phyloP scores from a whole-genome alignment of 2,113 vertebrate species.

The Callithrix jacchus region DNA sequence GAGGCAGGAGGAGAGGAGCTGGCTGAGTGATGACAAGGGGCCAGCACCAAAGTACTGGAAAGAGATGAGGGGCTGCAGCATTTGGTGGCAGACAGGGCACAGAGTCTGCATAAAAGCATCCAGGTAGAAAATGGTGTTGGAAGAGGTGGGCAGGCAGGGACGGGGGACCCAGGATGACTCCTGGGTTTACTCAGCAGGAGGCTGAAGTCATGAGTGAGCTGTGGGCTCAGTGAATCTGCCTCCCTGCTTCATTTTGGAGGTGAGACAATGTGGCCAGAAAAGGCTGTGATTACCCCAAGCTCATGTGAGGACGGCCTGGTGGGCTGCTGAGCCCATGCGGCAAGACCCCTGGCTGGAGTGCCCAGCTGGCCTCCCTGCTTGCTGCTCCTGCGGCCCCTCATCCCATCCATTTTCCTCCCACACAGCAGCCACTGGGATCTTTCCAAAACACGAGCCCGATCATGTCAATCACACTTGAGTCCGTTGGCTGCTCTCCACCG shows the following conservation, averaged over 20 bases:
- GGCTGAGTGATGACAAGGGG: neutral
- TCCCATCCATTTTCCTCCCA: conserved; percentile 35
- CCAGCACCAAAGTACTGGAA: neutral
- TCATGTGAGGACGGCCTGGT: rapidly evolving
- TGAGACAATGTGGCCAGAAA: neutral
- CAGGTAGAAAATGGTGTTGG: neutral
- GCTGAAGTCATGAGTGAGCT: neutral
- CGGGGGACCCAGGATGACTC: neutral
- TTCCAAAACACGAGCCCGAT: neutral
- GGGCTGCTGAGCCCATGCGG: neutral
- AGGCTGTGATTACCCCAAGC: neutral
- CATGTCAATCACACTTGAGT: conserved; percentile 13
- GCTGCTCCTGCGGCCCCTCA: neutral
- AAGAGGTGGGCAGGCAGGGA: too few relatives aligned
- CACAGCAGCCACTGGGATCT: neutral
- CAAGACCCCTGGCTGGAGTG: neutral
- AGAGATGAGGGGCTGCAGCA: neutral
- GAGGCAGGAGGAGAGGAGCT: neutral
- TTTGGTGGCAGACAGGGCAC: neutral
- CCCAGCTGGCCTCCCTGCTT: conserved; percentile 26
- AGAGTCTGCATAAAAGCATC: neutral
- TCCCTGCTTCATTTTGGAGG: neutral
- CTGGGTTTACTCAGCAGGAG: neutral
- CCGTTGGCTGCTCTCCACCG: neutral
- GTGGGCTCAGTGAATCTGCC: neutral